These are phyloP conservation scores for Scolopax mira DNA, from an alignment of 2,113 vertebrate genomes.

Conservation along the genomic window DNA sequence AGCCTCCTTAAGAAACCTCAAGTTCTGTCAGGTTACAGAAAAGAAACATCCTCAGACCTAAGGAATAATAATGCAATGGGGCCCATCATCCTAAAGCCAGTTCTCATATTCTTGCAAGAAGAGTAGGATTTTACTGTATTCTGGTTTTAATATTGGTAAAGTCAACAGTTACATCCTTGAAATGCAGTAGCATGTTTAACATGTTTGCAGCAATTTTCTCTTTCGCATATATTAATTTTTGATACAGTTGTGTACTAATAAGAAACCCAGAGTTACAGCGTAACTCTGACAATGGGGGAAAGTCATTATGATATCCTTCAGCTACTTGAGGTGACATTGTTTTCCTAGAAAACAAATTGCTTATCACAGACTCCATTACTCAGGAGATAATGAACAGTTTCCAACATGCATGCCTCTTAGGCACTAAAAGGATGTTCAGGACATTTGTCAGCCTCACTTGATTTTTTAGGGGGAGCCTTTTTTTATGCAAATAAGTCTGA, in stretches of 20 bases:
- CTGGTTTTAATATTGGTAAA: neutral
- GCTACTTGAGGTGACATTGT: neutral
- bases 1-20: conserved; percentile 1
- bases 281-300: neutral
- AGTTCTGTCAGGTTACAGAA: neutral
- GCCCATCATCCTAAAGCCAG: neutral
- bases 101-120: neutral
- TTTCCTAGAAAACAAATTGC: conserved; percentile 29
- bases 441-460: neutral
- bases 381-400: conserved; percentile 6
- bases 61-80: neutral
- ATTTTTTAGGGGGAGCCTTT: neutral
- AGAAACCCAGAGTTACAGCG: neutral
- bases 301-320: neutral
- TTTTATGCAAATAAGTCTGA: neutral
- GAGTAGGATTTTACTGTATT: neutral
- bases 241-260: neutral
- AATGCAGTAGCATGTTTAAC: neutral
- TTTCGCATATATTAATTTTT: neutral
- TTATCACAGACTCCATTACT: conserved; percentile 8
- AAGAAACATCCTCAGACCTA: neutral
- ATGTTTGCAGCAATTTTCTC: neutral
- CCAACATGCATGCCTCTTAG: neutral
- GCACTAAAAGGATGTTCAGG: neutral
- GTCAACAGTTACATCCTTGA: neutral